These are phyloP conservation scores for Actinopyga echinites DNA, from an alignment of 53 echinoderm and acorn worm genomes.

Conservation along the genomic window DNA sequence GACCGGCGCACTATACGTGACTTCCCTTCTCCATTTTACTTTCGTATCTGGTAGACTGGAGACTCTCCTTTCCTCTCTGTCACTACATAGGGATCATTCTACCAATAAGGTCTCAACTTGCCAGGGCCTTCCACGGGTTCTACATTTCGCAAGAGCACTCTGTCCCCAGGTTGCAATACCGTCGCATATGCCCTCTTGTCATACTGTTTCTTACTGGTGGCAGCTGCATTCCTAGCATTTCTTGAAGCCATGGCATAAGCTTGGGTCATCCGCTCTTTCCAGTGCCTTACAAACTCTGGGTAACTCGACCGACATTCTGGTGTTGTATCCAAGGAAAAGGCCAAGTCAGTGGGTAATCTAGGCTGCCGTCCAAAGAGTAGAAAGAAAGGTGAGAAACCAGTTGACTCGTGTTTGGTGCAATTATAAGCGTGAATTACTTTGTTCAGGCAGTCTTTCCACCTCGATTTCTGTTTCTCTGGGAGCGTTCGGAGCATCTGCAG, in stretches of 20 bases:
- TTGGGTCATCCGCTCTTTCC: constrained; percentile 40
- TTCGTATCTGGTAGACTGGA: constrained; percentile 34
- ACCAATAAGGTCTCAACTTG: constrained; percentile 1
- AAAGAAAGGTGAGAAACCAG: constrained; percentile 52
- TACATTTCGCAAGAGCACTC: constrained; percentile 41
- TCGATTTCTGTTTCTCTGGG: constrained; percentile 16
- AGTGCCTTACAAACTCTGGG: constrained; percentile 41
- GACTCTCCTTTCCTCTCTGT: background rate
- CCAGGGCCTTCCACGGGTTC: constrained; percentile 3
- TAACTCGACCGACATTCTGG: background rate
- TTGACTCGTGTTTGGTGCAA: constrained; percentile 51
- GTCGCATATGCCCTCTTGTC: constrained; percentile 17
- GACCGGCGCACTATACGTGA: background rate
- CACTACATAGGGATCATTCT: constrained; percentile 5
- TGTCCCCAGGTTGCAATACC: constrained; percentile 31
- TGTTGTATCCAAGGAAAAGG: constrained; percentile 5
- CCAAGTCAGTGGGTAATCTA: constrained; percentile 48
- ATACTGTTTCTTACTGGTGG: constrained; percentile 18
- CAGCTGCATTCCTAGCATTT: background rate
- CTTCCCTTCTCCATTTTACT: constrained; percentile 16
- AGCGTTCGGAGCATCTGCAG: constrained; percentile 58
- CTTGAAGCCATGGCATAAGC: constrained; percentile 35
- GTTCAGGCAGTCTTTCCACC: constrained; percentile 55
- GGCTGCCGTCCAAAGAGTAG: constrained; percentile 54
- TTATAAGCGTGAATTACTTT: constrained; percentile 73